Base-by-base conservation (phyloP, 2,113 vertebrate genomes). In the Dromas ardeola region DNA sequence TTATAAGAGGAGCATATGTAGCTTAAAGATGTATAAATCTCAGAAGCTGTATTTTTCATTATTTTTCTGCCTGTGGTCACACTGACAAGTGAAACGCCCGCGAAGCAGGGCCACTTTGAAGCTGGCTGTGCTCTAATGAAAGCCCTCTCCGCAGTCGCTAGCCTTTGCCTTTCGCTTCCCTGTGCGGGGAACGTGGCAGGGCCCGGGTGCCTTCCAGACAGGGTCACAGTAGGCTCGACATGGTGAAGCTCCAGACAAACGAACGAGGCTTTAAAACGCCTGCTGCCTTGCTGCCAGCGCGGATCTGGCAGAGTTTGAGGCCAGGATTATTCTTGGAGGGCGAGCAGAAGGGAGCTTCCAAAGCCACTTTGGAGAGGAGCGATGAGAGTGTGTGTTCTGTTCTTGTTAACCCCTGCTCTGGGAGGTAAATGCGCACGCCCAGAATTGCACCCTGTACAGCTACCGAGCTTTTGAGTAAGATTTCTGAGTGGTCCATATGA, bases 401-500 rank as follows among this genome's bases (percentile, higher is more conserved):
- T 50, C n/a, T 26, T 18, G 18, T 42, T 50, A 63, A 36, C 49
- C 77, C 53, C 63, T 6, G 7, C 29, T 20, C 19, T 22, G 58
- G 34, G 16, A 36, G 52, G 29, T 7, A 42, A 86, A 36, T 4
- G 32, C 65, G 17, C 13, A 5, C 0, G 1, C 27, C 4, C 10
- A 16, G 30, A 9, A 6, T 4, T 15, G 9, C 40, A 4, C 59
- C 15, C 11, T 45, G 32, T 40, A 19, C 32, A 52, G 43, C 38
- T 34, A 4, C 15, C 0, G 15, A 27, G 59, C 49, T 47, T 42
- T 30, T 40, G 45, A 18, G 11, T 38, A 5, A 15, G 50, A 15
- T 11, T 29, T 20, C 20, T 27, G n/a, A 32, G 6, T 0, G 2
- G 74, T 59, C 77, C 11, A 0, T 29, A 2, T 42, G 10, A 3